These are phyloP conservation scores for Volucella zonaria DNA, from an alignment of 2,888 invertebrate species.

Conservation along the genomic window DNA sequence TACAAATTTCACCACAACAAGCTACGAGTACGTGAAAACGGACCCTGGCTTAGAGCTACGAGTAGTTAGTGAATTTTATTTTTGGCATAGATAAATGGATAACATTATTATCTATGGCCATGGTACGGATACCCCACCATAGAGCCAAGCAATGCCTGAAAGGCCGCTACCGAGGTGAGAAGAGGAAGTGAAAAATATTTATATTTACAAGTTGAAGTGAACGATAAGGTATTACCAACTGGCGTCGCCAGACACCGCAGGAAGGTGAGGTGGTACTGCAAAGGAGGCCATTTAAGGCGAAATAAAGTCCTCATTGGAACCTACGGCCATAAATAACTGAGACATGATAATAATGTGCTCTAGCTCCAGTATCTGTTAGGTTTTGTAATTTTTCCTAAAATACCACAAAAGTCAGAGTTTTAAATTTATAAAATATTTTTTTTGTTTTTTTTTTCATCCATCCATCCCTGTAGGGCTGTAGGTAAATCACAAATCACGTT, in stretches of 20 bases:
- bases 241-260: slow-evolving; percentile 9
- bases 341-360: slow-evolving; percentile 53
- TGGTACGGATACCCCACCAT: neutral
- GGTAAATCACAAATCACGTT: too few species aligned
- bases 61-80: slow-evolving; percentile 47
- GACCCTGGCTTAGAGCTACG: neutral
- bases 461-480: too few species aligned
- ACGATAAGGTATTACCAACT: neutral
- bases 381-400: slow-evolving; percentile 40
- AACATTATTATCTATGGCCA: slow-evolving; percentile 52
- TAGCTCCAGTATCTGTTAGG: slow-evolving; percentile 1
- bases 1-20: slow-evolving; percentile 7
- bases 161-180: slow-evolving; percentile 10
- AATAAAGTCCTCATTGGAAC: slow-evolving; percentile 47
- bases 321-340: slow-evolving; percentile 49
- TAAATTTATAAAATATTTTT: slow-evolving; percentile 18
- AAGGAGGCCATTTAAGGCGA: slow-evolving; percentile 28
- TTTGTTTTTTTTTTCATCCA: too few species aligned
- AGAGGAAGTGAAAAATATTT: neutral
- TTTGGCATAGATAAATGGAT: slow-evolving; percentile 61
- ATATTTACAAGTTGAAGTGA: neutral
- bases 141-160: slow-evolving; percentile 15
- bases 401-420: slow-evolving; percentile 28
- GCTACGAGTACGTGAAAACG: neutral
- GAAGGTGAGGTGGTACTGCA: neutral